These are phyloP conservation scores for Darevskia mixta DNA, from an alignment of 2,797 vertebrate genomes.

Conservation along the genomic window DNA sequence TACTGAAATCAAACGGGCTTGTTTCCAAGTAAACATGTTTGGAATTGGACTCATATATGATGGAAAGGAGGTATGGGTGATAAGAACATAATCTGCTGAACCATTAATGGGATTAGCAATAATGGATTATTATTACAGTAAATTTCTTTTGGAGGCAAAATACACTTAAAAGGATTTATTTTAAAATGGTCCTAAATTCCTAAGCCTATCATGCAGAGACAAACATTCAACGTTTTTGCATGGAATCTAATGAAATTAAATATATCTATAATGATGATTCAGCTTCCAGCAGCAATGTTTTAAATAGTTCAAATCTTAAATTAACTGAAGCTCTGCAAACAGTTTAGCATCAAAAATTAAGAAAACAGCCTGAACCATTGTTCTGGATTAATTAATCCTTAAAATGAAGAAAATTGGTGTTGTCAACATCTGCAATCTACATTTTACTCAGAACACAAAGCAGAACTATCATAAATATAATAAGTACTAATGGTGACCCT, in stretches of 20 bases:
- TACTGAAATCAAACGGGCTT: background rate
- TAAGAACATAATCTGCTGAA: background rate
- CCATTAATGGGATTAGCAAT: background rate
- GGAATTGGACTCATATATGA: background rate
- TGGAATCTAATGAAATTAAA: slow-evolving; percentile 70
- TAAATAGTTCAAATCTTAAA: slow-evolving; percentile 56
- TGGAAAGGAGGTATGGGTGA: background rate
- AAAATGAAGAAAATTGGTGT: slow-evolving; percentile 73
- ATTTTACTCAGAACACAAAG: slow-evolving; percentile 35
- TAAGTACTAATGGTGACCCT: no score
- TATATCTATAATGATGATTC: slow-evolving; percentile 70
- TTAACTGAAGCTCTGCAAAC: slow-evolving; percentile 65
- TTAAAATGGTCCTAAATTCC: slow-evolving; percentile 71
- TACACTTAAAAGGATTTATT: slow-evolving; percentile 65
- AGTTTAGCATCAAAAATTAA: slow-evolving; percentile 73
- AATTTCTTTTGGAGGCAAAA: slow-evolving; percentile 54
- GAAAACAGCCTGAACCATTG: slow-evolving; percentile 63
- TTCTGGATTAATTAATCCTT: slow-evolving; percentile 67
- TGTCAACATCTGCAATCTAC: slow-evolving; percentile 62
- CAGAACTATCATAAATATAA: no score
- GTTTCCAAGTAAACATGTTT: background rate
- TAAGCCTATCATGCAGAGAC: slow-evolving; percentile 35
- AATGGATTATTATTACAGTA: background rate
- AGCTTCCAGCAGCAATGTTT: slow-evolving; percentile 62
- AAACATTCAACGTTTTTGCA: slow-evolving; percentile 30